phyloP scores from a whole-genome alignment of 2,888 invertebrate genomes.

The Ectemnius continuus region DNA sequence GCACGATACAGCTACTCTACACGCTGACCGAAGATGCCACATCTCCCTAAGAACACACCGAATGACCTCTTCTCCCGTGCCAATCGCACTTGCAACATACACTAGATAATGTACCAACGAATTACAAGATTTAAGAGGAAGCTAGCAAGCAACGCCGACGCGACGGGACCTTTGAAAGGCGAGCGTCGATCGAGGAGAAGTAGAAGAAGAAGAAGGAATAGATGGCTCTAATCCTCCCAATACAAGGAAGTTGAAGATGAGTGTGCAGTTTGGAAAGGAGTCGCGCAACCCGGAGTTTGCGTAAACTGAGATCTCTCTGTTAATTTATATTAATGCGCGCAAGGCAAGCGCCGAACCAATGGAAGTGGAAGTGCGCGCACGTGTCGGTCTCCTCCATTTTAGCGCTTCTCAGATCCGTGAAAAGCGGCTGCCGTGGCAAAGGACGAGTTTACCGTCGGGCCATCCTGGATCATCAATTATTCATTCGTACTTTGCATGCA shows the following conservation, averaged over 20 bases:
- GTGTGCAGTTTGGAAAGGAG: constrained; percentile 1
- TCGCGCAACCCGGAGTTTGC: constrained; percentile 26
- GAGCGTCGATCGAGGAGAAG: constrained; percentile 19
- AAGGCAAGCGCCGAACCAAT: background rate
- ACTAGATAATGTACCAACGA: too few relatives aligned
- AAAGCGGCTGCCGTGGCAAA: constrained; percentile 37
- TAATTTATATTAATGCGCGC: constrained; percentile 68
- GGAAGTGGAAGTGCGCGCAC: constrained; percentile 18
- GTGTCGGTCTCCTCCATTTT: constrained; percentile 52
- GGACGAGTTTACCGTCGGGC: constrained; percentile 39
- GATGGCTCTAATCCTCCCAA: background rate
- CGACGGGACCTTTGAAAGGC: constrained; percentile 18
- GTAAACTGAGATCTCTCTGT: constrained; percentile 51
- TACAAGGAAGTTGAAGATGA: constrained; percentile 19
- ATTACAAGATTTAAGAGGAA: too few relatives aligned
- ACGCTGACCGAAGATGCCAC: too few relatives aligned
- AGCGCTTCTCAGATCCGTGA: constrained; percentile 44
- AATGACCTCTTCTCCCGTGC: too few relatives aligned
- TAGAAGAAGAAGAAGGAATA: constrained; percentile 25
- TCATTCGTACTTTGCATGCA: constrained; percentile 57
- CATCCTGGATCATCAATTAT: constrained; percentile 60
- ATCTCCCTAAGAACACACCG: too few relatives aligned
- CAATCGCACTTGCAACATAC: too few relatives aligned
- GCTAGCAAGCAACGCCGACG: too few relatives aligned
- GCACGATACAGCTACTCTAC: too few relatives aligned